Evolutionary conservation across 2,797 vertebrate species (phyloP).

Genomic region (Periophthalmus magnuspinnatus): DNA sequence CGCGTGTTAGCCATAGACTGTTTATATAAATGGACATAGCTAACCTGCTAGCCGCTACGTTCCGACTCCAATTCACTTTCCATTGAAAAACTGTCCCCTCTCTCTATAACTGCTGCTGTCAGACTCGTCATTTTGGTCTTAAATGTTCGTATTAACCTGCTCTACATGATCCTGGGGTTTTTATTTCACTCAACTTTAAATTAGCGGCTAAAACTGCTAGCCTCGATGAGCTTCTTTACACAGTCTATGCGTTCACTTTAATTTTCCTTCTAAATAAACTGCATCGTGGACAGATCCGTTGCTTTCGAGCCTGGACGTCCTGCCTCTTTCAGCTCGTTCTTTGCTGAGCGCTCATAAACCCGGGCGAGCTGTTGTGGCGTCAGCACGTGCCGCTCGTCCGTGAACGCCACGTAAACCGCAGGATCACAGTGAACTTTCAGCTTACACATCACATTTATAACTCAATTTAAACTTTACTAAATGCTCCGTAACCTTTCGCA

Average conservation of each 20-base stretch:
- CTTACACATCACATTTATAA: background rate
- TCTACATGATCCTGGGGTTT: too few relatives aligned
- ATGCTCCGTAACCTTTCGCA: background rate
- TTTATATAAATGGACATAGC: too few relatives aligned
- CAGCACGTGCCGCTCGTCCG: slow-evolving; percentile 1
- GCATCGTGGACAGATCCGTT: background rate
- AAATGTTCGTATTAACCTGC: too few relatives aligned
- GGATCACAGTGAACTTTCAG: background rate
- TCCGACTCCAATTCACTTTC: too few relatives aligned
- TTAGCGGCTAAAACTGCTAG: too few relatives aligned
- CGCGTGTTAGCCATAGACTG: too few relatives aligned
- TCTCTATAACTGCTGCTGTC: too few relatives aligned
- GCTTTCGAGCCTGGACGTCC: background rate
- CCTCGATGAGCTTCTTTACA: too few relatives aligned
- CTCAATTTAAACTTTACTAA: background rate
- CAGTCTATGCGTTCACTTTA: background rate
- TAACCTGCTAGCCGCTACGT: too few relatives aligned
- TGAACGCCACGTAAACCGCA: slow-evolving; percentile 8
- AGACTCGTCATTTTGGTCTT: too few relatives aligned
- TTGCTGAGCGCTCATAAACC: background rate
- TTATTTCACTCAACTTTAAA: too few relatives aligned
- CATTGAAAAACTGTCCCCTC: too few relatives aligned
- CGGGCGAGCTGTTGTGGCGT: slow-evolving; percentile 1
- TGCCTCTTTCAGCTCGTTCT: slow-evolving; percentile 8
- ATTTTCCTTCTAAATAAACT: background rate